A percentile compares a stretch with the other conserved stretches of the same genome.
Conservation (phyloP, 2,797 vertebrate genomes). For the Nannoperca australis region DNA sequence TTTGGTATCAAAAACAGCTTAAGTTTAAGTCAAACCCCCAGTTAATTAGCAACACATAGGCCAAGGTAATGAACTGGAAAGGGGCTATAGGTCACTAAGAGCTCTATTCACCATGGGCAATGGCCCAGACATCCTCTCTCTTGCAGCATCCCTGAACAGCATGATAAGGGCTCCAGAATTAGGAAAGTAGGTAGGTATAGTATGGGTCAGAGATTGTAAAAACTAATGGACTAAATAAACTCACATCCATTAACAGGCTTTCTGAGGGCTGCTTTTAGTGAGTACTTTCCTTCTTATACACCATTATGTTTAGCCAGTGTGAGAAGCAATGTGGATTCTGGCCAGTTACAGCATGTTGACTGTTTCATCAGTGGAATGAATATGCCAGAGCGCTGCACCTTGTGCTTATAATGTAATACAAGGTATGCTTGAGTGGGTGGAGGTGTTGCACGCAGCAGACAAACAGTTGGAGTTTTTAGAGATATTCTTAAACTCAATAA, state of each 20-base stretch:
- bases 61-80: conserved; percentile 75
- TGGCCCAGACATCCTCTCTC: conserved; percentile 72
- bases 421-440: neutral
- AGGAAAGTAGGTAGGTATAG: conserved; percentile 59
- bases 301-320: neutral
- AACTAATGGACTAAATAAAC: conserved; percentile 57
- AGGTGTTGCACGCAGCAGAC: neutral
- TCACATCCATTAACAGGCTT: conserved; percentile 48
- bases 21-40: conserved; percentile 26
- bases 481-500: neutral
- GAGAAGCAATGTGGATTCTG: neutral
- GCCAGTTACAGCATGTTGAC: neutral
- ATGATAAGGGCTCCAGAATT: conserved; percentile 65
- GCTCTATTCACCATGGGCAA: conserved; percentile 57
- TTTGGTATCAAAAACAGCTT: conserved; percentile 13
- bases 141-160: conserved; percentile 49
- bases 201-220: conserved; percentile 57
- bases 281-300: neutral
- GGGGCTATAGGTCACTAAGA: conserved; percentile 64
- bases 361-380: neutral
- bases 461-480: neutral
- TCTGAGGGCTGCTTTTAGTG: conserved; percentile 16
- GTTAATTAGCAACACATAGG: conserved; percentile 39
- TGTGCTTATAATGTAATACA: neutral
- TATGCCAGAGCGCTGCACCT: neutral